Evolutionary conservation across 1,140 invertebrate species (phyloP), one percentile per base, ranked within the genome.

Genomic region (Delia radicum): DNA sequence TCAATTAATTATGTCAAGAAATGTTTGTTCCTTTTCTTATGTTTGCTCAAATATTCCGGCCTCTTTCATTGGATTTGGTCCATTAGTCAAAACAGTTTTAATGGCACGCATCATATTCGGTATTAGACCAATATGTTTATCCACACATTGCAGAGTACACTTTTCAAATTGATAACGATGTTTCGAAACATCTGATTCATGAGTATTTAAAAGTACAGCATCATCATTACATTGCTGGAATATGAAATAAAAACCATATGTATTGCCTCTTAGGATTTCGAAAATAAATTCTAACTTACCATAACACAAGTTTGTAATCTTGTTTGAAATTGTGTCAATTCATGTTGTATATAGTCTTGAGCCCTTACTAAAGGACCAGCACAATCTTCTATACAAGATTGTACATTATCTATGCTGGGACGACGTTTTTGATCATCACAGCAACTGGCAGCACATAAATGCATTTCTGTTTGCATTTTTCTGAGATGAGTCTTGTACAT

Each of bases 401-500:
- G 94, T 0, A 95, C 91, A 80, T 90, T 89, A 79, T 96, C 92
- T 77, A 96, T 87, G 0, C 91, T 92, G 0, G 89, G 88, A 7
- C 88, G 87, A 28, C 88, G 87, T 85, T 95, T 91, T 27, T 88
- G 87, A 85, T 96, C 91, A 76, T 96, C 93, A 86, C 95, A 97
- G 83, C 96, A 98, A 24, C 74, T 76, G 26, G 62, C 73, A 13
- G 95, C 94, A 89, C 96, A 98, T 79, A 91, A 89, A 81, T 96
- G 94, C 95, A 96, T 97, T 75, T 94, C 91, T 65, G 89, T 91
- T 95, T 96, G 95, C 91, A 96, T 95, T 89, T 92, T 94, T 77
- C 95, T 88, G 33, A 96, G 88, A 88, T 92, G 90, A 77, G 90
- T 89, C 80, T 89, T 91, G 82, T 97, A 95, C 78, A 97, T 87